Evolutionary conservation across 2,888 invertebrate species (phyloP).

Genomic region (Hartigia nigra): DNA sequence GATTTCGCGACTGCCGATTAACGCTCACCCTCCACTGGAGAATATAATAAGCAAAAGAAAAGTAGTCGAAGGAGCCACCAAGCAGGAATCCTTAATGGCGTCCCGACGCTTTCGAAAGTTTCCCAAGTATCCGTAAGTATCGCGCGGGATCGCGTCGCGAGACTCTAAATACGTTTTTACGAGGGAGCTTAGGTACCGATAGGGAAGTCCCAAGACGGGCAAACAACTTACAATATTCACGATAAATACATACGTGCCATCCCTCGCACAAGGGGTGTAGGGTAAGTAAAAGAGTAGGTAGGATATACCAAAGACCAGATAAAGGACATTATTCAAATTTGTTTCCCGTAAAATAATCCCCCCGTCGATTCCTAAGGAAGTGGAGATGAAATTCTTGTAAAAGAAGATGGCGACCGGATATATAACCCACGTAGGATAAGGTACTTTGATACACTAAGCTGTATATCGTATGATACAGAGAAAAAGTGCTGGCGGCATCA

Average conservation of each 20-base stretch:
- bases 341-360: slow-evolving; percentile 45
- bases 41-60: neutral
- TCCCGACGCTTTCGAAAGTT: neutral
- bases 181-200: slow-evolving; percentile 36
- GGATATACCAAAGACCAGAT: slow-evolving; percentile 43
- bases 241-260: slow-evolving; percentile 49
- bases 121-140: neutral
- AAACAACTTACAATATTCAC: slow-evolving; percentile 50
- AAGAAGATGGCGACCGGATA: neutral
- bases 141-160: slow-evolving; percentile 2
- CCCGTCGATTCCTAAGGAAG: neutral
- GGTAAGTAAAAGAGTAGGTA: slow-evolving; percentile 28
- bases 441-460: neutral
- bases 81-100: neutral
- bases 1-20: neutral
- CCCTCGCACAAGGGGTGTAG: slow-evolving; percentile 31
- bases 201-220: slow-evolving; percentile 47
- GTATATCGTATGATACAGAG: neutral
- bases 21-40: neutral
- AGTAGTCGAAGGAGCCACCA: neutral
- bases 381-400: neutral
- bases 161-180: slow-evolving; percentile 5
- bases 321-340: slow-evolving; percentile 64
- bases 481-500: slow-evolving; percentile 16
- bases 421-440: neutral